Evolutionary conservation across 2,888 invertebrate species (phyloP).

Genomic region (Rhamphomyia laevipes): DNA sequence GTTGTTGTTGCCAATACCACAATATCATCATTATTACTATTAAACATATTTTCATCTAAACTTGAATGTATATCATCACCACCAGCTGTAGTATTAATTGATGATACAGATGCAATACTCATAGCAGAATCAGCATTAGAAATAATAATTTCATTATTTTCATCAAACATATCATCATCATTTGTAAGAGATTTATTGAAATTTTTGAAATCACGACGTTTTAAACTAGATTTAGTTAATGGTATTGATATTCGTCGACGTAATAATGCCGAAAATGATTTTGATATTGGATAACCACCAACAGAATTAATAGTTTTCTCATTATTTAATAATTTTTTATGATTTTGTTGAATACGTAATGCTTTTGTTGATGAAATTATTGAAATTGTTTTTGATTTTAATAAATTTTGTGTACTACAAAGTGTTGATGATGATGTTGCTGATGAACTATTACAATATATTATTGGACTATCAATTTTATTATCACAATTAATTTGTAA

Average conservation of each 20-base stretch:
- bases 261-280: neutral
- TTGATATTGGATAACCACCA: neutral
- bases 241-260: neutral
- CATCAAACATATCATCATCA: neutral
- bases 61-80: neutral
- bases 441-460: neutral
- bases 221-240: neutral
- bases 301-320: neutral
- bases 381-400: constrained; percentile 6
- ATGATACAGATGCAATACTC: neutral
- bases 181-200: neutral
- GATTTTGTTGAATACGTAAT: constrained; percentile 6
- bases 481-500: neutral
- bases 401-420: neutral
- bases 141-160: no score
- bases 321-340: neutral
- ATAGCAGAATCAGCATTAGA: no score
- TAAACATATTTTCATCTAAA: neutral
- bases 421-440: neutral
- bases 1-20: no score
- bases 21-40: no score
- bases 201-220: neutral
- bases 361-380: constrained; percentile 12
- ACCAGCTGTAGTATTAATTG: no score
- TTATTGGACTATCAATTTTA: no score